Percentiles rank a stretch among this genome's conserved stretches.
Evolutionary conservation across 2,888 invertebrate species (phyloP).

Genomic region (Phyllotreta cruciferae): DNA sequence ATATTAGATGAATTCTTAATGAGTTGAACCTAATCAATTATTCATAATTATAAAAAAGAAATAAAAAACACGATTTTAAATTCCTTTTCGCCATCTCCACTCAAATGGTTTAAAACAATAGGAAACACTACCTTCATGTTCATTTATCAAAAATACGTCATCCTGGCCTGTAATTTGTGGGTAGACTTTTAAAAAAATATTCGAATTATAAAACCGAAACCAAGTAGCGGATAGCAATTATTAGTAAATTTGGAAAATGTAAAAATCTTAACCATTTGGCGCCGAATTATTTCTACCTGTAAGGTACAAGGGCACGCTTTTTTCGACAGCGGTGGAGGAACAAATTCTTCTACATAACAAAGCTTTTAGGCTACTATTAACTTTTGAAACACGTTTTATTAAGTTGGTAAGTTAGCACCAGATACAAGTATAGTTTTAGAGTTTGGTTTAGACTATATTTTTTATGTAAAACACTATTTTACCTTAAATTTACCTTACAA

Average conservation of each 20-base stretch:
- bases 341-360: background rate
- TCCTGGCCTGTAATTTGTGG: conserved; percentile 54
- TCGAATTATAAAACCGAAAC: conserved; percentile 50
- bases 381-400: no score
- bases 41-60: background rate
- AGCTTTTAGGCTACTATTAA: no score
- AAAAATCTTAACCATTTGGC: conserved; percentile 53
- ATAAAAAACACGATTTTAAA: background rate
- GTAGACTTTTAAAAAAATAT: conserved; percentile 40
- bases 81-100: background rate
- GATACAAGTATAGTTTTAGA: no score
- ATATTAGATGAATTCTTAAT: background rate
- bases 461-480: no score
- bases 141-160: conserved; percentile 57
- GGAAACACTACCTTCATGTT: conserved; percentile 35
- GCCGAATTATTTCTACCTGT: conserved; percentile 53
- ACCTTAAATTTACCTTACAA: no score
- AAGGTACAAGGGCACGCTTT: conserved; percentile 24
- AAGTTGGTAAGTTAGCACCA: no score
- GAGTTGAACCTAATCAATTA: conserved; percentile 9
- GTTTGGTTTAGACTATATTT: no score
- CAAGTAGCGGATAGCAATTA: conserved; percentile 55
- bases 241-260: conserved; percentile 49
- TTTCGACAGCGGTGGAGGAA: conserved; percentile 1
- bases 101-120: conserved; percentile 25